These are phyloP conservation scores for Glaucomys volans DNA, from an alignment of 2,113 vertebrate species.

Conservation along the genomic window DNA sequence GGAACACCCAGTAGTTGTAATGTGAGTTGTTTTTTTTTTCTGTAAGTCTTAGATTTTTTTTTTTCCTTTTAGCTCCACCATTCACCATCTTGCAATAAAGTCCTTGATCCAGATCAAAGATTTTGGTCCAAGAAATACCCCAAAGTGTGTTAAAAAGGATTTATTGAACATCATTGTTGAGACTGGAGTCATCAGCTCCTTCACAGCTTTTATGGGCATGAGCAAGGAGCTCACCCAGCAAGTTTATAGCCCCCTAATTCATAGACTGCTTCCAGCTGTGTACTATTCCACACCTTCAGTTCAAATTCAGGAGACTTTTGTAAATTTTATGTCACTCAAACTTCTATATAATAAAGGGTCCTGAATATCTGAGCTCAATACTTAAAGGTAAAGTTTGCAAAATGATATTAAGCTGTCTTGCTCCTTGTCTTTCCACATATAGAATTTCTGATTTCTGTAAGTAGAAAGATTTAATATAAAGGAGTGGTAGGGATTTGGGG, in stretches of 20 bases:
- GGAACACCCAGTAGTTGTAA: too few species aligned
- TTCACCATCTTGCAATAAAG: constrained; percentile 89
- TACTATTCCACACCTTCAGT: accelerated
- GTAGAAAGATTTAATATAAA: background rate
- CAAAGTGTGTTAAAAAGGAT: constrained; percentile 73
- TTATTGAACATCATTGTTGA: constrained; percentile 88
- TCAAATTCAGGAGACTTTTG: background rate
- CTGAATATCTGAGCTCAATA: background rate
- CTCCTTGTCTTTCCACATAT: background rate
- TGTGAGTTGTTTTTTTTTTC: background rate
- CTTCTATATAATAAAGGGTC: background rate
- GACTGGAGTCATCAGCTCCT: constrained; percentile 88
- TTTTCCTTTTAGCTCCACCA: constrained; percentile 83
- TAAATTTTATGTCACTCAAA: constrained; percentile 27
- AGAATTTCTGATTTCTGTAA: background rate
- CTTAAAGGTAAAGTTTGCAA: background rate
- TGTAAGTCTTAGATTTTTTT: background rate
- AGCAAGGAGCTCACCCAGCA: constrained; percentile 79
- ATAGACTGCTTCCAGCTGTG: constrained; percentile 74
- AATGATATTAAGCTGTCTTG: background rate
- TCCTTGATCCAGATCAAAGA: constrained; percentile 87
- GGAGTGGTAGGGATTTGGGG: too few species aligned
- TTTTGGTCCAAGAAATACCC: constrained; percentile 28
- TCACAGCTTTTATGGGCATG: constrained; percentile 89
- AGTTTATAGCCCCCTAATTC: constrained; percentile 84